Evolutionary conservation across 2,113 vertebrate species (phyloP), one percentile per base, ranked within the genome.

Genomic region (Tamias sibiricus): DNA sequence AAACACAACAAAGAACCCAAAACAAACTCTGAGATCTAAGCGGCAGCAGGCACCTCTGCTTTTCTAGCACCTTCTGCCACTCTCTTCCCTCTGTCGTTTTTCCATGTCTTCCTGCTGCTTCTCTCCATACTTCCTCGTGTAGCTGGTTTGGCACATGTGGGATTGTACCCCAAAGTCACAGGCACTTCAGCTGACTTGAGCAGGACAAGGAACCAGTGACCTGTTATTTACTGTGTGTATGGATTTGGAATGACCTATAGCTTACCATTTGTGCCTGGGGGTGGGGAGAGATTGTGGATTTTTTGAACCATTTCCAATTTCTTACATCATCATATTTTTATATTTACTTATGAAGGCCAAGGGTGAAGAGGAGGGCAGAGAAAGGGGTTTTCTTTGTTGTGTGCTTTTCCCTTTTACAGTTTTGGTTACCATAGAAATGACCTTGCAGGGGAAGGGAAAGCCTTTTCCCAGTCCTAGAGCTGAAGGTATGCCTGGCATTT

Each of bases 391-490:
- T 77, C 90, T 86, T 54, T 85, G 52, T 16, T 68, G 59, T 14
- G 1, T 57, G 85, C 66, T 79, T 85, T 94, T 30, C 49, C 69
- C 42, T 68, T 96, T 92, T 71, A 49, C 11, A 26, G 30, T 95
- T 88, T 93, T 59, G 49, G 86, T 96, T 62, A 64, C 94, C 44
- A 52, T 92, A 93, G 96, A 96, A 93, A 96, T 96, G 88, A 91
- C 94, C 87, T 97, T 96, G 93, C 40, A 72, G 40, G 64, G 82
- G 47, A 93, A 87, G 54, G 75, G 74, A 84, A 66, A 74, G 77
- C 75, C 30, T 91, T 96, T 97, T 91, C 94, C 89, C 20, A 76
- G 82, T 32, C 47, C 35, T 30, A 2, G 89, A 47, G 77, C 42
- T 89, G 44, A 86, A 88, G 89, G 82, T 91, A 71, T 86, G 68